A percentile compares a stretch with the other conserved stretches of the same genome.
These are phyloP conservation scores for Nixonia krombeini DNA, from an alignment of 1,140 invertebrate species.

Conservation along the genomic window DNA sequence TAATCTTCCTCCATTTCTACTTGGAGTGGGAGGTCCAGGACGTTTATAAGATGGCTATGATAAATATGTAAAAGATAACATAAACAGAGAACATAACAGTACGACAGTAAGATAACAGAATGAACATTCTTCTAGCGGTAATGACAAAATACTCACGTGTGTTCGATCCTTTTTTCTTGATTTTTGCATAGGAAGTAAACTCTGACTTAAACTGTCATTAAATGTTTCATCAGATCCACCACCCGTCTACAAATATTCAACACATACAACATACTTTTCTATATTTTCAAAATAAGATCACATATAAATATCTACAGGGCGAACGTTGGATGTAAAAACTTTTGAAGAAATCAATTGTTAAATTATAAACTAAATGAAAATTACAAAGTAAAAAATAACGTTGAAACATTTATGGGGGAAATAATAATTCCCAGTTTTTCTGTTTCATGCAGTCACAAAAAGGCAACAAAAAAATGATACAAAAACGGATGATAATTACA, in stretches of 20 bases:
- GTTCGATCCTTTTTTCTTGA: slow-evolving; percentile 74
- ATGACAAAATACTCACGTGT: slow-evolving; percentile 53
- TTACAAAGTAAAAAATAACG: no score
- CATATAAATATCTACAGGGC: no score
- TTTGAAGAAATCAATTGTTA: no score
- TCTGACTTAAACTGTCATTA: slow-evolving; percentile 75
- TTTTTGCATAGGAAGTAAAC: slow-evolving; percentile 74
- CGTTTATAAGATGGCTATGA: slow-evolving; percentile 81
- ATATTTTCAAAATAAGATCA: slow-evolving; percentile 14
- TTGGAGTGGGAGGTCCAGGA: slow-evolving; percentile 86
- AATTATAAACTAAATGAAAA: no score
- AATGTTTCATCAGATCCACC: slow-evolving; percentile 67
- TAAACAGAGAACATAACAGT: slow-evolving; percentile 23
- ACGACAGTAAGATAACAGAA: no score
- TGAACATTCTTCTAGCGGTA: slow-evolving; percentile 5
- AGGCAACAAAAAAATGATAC: no score
- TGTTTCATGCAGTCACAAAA: no score
- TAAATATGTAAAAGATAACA: slow-evolving; percentile 23
- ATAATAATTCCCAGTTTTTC: no score
- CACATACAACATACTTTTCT: neutral
- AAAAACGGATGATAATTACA: no score
- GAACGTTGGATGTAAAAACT: no score
- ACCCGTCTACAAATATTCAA: slow-evolving; percentile 66
- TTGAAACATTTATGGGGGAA: no score
- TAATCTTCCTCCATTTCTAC: slow-evolving; percentile 82